Base-by-base conservation (phyloP, 64 coral and sea anemone genomes). In the Actinia tenebrosa region DNA sequence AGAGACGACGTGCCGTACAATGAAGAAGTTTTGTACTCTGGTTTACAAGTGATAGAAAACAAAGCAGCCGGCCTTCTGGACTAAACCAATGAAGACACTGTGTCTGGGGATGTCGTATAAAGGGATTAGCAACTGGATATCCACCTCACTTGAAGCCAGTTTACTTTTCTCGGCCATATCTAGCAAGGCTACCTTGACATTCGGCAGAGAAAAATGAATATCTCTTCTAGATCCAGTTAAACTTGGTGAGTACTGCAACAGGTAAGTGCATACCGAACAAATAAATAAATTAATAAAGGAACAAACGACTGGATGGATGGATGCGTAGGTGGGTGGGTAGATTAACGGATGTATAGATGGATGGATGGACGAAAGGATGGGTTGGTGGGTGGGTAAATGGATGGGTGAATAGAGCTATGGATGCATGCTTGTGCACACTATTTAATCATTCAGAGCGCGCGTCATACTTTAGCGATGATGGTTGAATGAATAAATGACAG, bases 111-210 rank as follows among this genome's bases (percentile, higher is more conserved):
- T 80, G 78, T 47, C 15, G 4, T 80, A 80, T 53, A 16, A 10
- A 53, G 78, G 78, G 46, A 3, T 80, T 0, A 80, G 43, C 46
- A 80, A 46, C 25, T 80, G 78, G 78, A 80, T 80, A 80, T 71
- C 66, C 23, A 71, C 66, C 23, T 71, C 66, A 71, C 66, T 71
- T 27, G 22, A 71, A 10, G 66, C 66, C 22, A 71, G 9, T 27
- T 71, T 22, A 25, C 66, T 71, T 2, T 71, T 22, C n/a, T 71
- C 66, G 66, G 66, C 66, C 23, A 71, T 71, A n/a, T 23, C 66
- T 71, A 71, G 11, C 22, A 71, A 71, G 22, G 23, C 23, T 71
- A 71, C 8, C 66, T 71, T 71, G 23, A 27, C 22, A 27, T 26
- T 71, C 23, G 66, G 66, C 11, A 19, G 66, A 26, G n/a, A 71